phyloP scores from a whole-genome alignment of 2,797 vertebrate species.

The Perdix hodgsoniae region DNA sequence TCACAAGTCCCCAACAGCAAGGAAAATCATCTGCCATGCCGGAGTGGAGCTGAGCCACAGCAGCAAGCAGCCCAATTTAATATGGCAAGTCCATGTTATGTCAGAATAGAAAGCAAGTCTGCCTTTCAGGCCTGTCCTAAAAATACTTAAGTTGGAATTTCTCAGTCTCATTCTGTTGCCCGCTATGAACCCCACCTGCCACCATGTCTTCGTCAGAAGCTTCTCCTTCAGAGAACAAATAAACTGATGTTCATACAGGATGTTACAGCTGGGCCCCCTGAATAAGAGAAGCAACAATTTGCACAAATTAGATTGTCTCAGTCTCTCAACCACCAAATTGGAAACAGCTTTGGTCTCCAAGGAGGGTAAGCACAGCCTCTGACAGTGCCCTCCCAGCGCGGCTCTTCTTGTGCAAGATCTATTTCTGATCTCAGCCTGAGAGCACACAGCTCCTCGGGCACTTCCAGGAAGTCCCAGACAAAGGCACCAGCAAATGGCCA shows the following conservation, averaged over 20 bases:
- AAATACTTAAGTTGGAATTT: slow-evolving; percentile 55
- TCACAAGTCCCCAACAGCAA: neutral
- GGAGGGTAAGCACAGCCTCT: neutral
- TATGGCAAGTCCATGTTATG: neutral
- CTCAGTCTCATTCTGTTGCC: slow-evolving; percentile 7
- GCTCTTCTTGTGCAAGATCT: slow-evolving; percentile 35
- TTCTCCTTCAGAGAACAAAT: neutral
- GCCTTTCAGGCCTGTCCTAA: slow-evolving; percentile 7
- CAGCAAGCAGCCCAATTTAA: neutral
- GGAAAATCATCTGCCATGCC: neutral
- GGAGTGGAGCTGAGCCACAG: neutral
- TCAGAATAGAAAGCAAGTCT: slow-evolving; percentile 39
- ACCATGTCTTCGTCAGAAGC: neutral
- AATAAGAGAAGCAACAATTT: neutral
- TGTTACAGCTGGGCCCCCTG: neutral
- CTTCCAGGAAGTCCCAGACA: slow-evolving; percentile 33
- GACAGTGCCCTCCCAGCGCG: neutral
- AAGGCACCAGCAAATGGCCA: slow-evolving; percentile 8
- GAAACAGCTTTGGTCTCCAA: slow-evolving; percentile 27
- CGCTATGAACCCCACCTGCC: slow-evolving; percentile 8
- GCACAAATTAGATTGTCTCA: slow-evolving; percentile 9
- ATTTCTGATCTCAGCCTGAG: slow-evolving; percentile 45
- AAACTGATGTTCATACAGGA: neutral
- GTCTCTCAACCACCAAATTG: neutral
- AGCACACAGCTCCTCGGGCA: slow-evolving; percentile 40